Evolutionary conservation across 2,888 invertebrate species (phyloP).

Genomic region (Drosophila recens): DNA sequence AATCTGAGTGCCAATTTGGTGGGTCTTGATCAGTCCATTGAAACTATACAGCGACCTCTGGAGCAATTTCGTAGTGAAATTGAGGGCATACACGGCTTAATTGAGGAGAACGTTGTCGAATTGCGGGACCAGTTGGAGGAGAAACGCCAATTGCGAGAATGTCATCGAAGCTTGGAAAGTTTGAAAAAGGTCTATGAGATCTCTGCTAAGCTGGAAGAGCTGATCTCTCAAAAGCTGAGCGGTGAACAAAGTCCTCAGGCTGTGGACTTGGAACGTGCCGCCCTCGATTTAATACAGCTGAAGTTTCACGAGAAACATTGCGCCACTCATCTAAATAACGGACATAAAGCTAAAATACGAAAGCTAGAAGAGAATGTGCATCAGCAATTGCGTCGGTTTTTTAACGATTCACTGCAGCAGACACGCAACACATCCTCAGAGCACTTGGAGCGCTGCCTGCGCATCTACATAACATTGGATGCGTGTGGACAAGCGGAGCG

Average conservation of each 20-base stretch:
- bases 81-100: conserved; percentile 87
- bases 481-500: conserved; percentile 88
- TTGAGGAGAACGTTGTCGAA: conserved; percentile 91
- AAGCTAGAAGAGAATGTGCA: conserved; percentile 77
- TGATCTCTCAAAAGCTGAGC: conserved; percentile 75
- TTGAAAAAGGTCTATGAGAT: conserved; percentile 81
- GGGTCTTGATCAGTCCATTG: conserved; percentile 94
- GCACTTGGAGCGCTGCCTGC: conserved; percentile 85
- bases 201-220: conserved; percentile 71
- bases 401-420: conserved; percentile 82
- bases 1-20: conserved; percentile 98
- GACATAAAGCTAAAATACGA: conserved; percentile 60
- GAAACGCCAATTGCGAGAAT: conserved; percentile 88
- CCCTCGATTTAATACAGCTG: conserved; percentile 83
- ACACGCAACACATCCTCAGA: conserved; percentile 71
- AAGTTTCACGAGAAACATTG: conserved; percentile 84
- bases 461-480: conserved; percentile 84
- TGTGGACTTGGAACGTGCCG: conserved; percentile 83
- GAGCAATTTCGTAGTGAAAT: conserved; percentile 94
- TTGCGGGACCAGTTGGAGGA: conserved; percentile 89
- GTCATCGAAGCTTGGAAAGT: conserved; percentile 89
- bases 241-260: conserved; percentile 58
- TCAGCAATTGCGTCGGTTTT: conserved; percentile 78
- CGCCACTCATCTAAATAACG: conserved; percentile 62
- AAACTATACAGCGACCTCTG: conserved; percentile 92